These are phyloP conservation scores for Lophochroa leadbeateri DNA, from an alignment of 2,113 vertebrate species.

Conservation along the genomic window DNA sequence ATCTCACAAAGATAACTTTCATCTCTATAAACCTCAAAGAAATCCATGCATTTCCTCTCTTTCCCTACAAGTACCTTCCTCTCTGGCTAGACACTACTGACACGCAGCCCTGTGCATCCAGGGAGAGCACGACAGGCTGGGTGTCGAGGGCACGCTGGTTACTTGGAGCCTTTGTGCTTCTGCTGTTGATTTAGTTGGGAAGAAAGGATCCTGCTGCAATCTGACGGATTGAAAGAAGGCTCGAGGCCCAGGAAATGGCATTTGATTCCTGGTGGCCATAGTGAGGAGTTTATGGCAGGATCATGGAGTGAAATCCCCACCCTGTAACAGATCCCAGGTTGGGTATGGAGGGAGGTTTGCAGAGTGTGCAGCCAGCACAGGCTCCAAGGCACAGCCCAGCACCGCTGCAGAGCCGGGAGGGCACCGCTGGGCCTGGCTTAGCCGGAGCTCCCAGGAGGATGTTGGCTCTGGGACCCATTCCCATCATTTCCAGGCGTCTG, in stretches of 20 bases:
- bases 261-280: background rate
- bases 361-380: background rate
- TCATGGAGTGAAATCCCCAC: background rate
- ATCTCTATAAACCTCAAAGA: background rate
- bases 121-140: background rate
- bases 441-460: fast-evolving
- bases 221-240: background rate
- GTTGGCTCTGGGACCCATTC: background rate
- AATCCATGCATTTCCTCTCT: background rate
- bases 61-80: background rate
- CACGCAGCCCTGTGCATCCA: background rate
- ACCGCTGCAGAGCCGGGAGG: background rate
- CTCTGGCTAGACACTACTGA: background rate
- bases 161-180: background rate
- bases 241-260: background rate
- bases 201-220: background rate
- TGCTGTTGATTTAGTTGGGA: background rate
- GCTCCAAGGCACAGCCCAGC: background rate
- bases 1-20: background rate
- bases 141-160: background rate
- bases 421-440: background rate
- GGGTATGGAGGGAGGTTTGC: background rate
- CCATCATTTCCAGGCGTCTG: fast-evolving
- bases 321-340: fast-evolving
- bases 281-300: background rate